Conservation (phyloP, 2,113 vertebrate genomes). For the Ia io region DNA sequence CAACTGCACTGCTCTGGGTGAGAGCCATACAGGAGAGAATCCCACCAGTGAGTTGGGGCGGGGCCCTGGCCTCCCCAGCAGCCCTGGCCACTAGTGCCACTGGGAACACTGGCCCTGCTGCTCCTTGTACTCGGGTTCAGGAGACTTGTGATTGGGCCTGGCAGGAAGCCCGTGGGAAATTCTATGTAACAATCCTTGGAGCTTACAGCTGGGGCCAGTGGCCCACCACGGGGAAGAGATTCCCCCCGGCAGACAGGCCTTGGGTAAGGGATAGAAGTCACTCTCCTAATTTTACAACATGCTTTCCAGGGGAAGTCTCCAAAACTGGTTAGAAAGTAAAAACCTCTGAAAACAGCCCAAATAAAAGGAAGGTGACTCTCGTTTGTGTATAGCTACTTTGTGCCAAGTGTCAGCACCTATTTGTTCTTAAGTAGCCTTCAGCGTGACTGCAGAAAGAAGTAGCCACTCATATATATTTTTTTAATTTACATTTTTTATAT, state of each 20-base stretch:
- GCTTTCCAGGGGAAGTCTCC: background rate
- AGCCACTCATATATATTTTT: background rate
- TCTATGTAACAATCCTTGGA: no score
- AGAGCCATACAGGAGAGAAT: background rate
- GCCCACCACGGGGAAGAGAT: background rate
- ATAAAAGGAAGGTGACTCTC: background rate
- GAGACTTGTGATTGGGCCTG: accelerated
- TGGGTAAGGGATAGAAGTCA: background rate
- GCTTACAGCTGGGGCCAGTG: background rate
- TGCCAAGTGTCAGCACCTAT: background rate
- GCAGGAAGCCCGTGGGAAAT: background rate
- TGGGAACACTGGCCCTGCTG: no score
- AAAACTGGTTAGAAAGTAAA: background rate
- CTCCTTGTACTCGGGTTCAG: background rate
- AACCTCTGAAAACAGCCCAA: conserved; percentile 18
- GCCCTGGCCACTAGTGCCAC: background rate
- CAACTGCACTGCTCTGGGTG: background rate
- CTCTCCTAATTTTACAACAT: background rate
- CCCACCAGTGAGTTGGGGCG: background rate
- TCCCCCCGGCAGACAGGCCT: background rate
- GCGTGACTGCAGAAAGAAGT: background rate
- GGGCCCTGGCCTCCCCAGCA: background rate
- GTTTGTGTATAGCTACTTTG: background rate
- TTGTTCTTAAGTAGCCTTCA: background rate
- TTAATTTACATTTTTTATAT: no score